These are phyloP conservation scores for Scaptomyza montana DNA, from an alignment of 1,140 invertebrate species.

Conservation along the genomic window DNA sequence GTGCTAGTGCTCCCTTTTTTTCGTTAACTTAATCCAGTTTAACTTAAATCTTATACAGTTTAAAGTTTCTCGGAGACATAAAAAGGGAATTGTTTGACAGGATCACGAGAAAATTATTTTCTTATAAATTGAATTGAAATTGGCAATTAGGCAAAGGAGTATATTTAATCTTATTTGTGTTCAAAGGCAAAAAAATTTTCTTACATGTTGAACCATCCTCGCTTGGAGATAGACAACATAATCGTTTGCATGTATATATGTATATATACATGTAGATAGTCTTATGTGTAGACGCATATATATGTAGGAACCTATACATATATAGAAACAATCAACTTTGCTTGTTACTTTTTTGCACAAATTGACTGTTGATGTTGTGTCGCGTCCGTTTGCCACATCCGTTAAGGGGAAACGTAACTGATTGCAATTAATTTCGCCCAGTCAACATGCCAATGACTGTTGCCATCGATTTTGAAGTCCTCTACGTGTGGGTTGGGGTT, in stretches of 20 bases:
- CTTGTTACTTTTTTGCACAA: conserved; percentile 25
- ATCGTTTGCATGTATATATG: background rate
- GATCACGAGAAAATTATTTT: no score
- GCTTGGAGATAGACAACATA: background rate
- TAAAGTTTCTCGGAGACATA: no score
- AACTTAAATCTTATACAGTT: no score
- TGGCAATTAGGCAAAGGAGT: no score
- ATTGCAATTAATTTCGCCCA: conserved; percentile 80
- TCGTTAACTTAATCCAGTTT: no score
- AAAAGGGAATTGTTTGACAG: no score
- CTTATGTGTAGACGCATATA: background rate
- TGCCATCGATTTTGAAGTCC: conserved; percentile 11
- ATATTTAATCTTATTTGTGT: no score
- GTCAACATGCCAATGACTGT: conserved; percentile 68
- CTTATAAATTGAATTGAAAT: no score
- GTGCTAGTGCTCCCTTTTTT: no score
- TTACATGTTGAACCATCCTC: background rate
- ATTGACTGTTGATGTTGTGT: conserved; percentile 43
- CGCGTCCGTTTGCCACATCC: conserved; percentile 52
- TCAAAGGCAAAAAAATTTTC: no score
- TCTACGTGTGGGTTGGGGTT: background rate
- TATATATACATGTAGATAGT: background rate
- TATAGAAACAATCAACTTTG: conserved; percentile 23
- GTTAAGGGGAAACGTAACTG: conserved; percentile 69
- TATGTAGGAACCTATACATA: no score